Evolutionary conservation across 2,888 invertebrate genomes (phyloP).

Genomic region (Zeuzera pyrina): DNA sequence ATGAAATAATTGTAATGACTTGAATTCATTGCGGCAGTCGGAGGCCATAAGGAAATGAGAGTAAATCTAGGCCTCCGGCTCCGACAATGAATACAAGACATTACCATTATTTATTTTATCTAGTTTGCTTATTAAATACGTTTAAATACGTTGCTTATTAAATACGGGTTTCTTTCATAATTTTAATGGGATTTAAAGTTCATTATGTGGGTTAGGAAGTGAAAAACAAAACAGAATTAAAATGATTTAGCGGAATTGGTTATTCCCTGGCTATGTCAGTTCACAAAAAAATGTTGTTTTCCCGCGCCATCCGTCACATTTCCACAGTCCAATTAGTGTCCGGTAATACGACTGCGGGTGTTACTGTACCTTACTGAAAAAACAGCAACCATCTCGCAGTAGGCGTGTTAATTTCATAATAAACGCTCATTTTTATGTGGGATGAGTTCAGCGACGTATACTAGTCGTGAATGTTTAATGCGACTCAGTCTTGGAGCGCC

Average conservation of each 20-base stretch:
- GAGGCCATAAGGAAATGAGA: no score
- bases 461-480: slow-evolving; percentile 61
- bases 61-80: no score
- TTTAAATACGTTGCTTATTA: no score
- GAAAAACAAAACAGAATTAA: slow-evolving; percentile 17
- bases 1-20: no score
- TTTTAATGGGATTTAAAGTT: no score
- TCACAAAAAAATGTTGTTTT: slow-evolving; percentile 36
- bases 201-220: no score
- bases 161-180: no score
- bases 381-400: slow-evolving; percentile 43
- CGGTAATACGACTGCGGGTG: slow-evolving; percentile 59
- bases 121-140: no score
- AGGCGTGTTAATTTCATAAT: slow-evolving; percentile 68
- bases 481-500: slow-evolving; percentile 40
- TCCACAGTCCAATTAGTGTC: slow-evolving; percentile 70
- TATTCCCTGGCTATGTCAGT: slow-evolving; percentile 17
- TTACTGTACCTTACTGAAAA: slow-evolving; percentile 46
- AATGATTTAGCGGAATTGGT: slow-evolving; percentile 26
- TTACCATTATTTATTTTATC: no score
- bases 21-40: no score
- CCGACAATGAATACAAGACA: no score
- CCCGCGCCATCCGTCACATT: slow-evolving; percentile 62
- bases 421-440: slow-evolving; percentile 69
- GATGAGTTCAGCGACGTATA: slow-evolving; percentile 44